Percentiles rank a stretch among this genome's conserved stretches.
Conservation (phyloP, 2,888 invertebrate genomes). For the Timema podura region DNA sequence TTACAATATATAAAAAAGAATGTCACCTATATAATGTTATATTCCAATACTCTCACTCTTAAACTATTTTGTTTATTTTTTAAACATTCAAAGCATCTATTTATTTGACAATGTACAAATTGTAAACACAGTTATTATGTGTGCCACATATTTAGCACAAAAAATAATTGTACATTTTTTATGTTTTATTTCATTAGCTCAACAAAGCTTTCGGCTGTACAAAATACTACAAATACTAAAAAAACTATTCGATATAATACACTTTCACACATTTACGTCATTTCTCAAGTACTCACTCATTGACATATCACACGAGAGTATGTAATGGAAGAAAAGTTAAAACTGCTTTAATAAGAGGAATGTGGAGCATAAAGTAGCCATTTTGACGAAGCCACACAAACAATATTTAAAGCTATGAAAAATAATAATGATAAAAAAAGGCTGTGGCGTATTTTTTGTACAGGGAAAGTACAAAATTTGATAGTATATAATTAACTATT, state of each 20-base stretch:
- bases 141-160: slow-evolving; percentile 26
- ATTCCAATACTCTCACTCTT: slow-evolving; percentile 22
- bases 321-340: slow-evolving; percentile 14
- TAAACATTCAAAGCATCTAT: slow-evolving; percentile 33
- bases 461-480: slow-evolving; percentile 17
- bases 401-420: background rate
- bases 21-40: slow-evolving; percentile 21
- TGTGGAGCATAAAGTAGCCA: slow-evolving; percentile 24
- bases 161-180: slow-evolving; percentile 28
- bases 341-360: slow-evolving; percentile 27
- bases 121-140: slow-evolving; percentile 29
- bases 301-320: slow-evolving; percentile 9
- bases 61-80: slow-evolving; percentile 21
- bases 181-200: slow-evolving; percentile 20
- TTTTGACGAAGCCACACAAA: slow-evolving; percentile 25
- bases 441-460: slow-evolving; percentile 22
- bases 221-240: slow-evolving; percentile 47
- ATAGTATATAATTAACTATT: slow-evolving; percentile 11
- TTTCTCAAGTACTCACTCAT: background rate
- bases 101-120: slow-evolving; percentile 32
- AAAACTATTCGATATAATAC: slow-evolving; percentile 34
- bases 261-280: slow-evolving; percentile 23
- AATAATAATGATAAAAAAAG: slow-evolving; percentile 13
- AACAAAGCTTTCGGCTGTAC: slow-evolving; percentile 40
- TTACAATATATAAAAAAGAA: slow-evolving; percentile 28